Conservation (phyloP, 1,140 invertebrate genomes). For the Ditylenchus dipsaci region DNA sequence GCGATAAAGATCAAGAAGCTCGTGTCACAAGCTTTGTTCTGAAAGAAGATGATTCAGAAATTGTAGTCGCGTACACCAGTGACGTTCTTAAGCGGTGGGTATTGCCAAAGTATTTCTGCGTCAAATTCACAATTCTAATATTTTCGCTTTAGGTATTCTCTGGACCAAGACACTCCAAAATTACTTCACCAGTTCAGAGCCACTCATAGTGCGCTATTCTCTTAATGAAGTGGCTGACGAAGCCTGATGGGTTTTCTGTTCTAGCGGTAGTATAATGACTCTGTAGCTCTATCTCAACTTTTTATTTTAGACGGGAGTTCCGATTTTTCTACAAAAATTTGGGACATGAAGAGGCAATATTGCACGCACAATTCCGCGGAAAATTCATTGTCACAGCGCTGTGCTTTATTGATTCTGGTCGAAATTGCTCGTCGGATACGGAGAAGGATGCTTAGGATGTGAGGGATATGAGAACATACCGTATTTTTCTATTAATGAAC, state of each 20-base stretch:
- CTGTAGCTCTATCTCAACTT: too few relatives aligned
- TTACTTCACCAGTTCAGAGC: slow-evolving; percentile 28
- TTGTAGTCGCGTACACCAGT: slow-evolving; percentile 41
- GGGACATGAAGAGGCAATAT: slow-evolving; percentile 36
- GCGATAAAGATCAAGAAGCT: slow-evolving; percentile 20
- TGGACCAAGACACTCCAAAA: slow-evolving; percentile 8
- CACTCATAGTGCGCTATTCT: slow-evolving; percentile 27
- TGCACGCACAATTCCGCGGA: slow-evolving; percentile 44
- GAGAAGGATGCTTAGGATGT: slow-evolving; percentile 25
- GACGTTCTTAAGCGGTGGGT: slow-evolving; percentile 24
- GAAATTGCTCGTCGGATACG: slow-evolving; percentile 39
- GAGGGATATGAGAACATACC: too few relatives aligned
- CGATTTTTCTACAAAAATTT: slow-evolving; percentile 34
- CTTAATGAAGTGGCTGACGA: neutral
- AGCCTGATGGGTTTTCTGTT: neutral
- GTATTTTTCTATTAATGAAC: too few relatives aligned
- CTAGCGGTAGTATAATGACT: too few relatives aligned
- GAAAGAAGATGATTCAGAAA: slow-evolving; percentile 26
- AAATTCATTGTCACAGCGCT: slow-evolving; percentile 32
- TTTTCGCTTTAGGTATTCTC: slow-evolving; percentile 1
- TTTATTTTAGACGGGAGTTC: slow-evolving; percentile 28
- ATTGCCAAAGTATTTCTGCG: too few relatives aligned
- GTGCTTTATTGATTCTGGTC: slow-evolving; percentile 20
- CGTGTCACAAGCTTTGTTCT: slow-evolving; percentile 36
- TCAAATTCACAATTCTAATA: too few relatives aligned